Evolutionary conservation across 2,113 vertebrate genomes (phyloP), one percentile per base, ranked within the genome.

Genomic region (Colinus virginianus): DNA sequence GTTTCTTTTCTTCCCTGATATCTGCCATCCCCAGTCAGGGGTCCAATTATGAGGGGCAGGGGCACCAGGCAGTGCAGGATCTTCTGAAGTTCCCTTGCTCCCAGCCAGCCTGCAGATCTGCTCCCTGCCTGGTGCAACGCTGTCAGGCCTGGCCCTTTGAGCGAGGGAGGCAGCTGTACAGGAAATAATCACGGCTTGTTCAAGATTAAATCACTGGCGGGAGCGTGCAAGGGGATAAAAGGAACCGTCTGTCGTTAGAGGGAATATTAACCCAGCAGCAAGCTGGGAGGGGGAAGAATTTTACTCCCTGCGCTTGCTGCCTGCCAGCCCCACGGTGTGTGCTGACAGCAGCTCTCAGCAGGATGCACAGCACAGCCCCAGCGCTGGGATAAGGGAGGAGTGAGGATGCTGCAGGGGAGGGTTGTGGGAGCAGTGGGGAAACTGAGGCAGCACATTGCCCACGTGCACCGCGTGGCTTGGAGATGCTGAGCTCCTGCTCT

Each of bases 151-250:
- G 42, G 67, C 69, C 72, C 77, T 70, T 0, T 0, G 84, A 90
- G 63, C 3, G 1, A 95, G 91, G 84, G 94, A 94, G 71, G 88
- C 96, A 97, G 95, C 95, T 97, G 97, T 94, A 90, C 94, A 96
- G 94, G 94, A 96, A 97, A 97, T 96, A 96, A 97, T 96, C 95
- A 90, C 0, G 20, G 77, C 83, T 96, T 94, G 95, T 96, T 97
- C 86, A 94, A 97, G 97, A 97, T 96, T 95, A 96, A 96, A 97
- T 94, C 90, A 93, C 94, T 95, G 96, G 90, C 75, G 18, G 84
- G 96, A 93, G 94, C 2, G 8, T 0, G 51, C 67, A 92, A 95
- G 88, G 88, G 96, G 95, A 95, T 96, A 96, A 96, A 95, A 97
- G 95, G 94, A 95, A 90, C 87, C 64, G 90, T 97, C 97, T 97